These are phyloP conservation scores for Simalia tracyae DNA, from an alignment of 2,797 vertebrate genomes.

Conservation along the genomic window DNA sequence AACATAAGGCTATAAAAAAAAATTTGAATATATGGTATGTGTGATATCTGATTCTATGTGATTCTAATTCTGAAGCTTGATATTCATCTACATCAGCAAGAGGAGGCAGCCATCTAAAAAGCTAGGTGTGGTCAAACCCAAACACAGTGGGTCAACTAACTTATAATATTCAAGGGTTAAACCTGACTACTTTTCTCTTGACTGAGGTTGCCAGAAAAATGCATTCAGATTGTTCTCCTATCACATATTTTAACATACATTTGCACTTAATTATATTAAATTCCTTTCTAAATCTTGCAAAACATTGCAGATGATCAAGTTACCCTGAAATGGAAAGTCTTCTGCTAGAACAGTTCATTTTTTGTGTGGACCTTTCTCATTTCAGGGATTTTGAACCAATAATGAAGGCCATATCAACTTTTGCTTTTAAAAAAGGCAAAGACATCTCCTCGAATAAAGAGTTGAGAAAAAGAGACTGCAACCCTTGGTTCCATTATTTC, in stretches of 20 bases:
- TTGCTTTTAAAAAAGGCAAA: not conserved
- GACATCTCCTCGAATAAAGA: not conserved
- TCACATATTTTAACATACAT: not conserved
- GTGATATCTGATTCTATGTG: not conserved
- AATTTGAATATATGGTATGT: not conserved
- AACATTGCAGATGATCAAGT: not conserved
- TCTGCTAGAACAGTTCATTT: not conserved
- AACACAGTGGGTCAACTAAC: not conserved
- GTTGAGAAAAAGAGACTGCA: not conserved
- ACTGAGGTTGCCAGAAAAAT: not conserved
- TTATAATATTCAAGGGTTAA: not conserved
- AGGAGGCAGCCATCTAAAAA: not conserved
- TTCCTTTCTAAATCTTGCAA: not conserved
- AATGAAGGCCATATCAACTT: not conserved
- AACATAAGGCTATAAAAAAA: not conserved
- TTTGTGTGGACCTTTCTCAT: not conserved
- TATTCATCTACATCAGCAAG: not conserved
- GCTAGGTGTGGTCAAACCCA: not conserved
- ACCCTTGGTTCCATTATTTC: constrained; percentile 30
- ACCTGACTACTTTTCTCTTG: not conserved
- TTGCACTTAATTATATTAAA: not conserved
- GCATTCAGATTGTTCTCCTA: not conserved
- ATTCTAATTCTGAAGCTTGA: not conserved
- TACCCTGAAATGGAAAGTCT: not conserved
- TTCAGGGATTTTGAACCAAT: not conserved